Conservation (phyloP, 2,888 invertebrate genomes). For the Lycaena phlaeas region DNA sequence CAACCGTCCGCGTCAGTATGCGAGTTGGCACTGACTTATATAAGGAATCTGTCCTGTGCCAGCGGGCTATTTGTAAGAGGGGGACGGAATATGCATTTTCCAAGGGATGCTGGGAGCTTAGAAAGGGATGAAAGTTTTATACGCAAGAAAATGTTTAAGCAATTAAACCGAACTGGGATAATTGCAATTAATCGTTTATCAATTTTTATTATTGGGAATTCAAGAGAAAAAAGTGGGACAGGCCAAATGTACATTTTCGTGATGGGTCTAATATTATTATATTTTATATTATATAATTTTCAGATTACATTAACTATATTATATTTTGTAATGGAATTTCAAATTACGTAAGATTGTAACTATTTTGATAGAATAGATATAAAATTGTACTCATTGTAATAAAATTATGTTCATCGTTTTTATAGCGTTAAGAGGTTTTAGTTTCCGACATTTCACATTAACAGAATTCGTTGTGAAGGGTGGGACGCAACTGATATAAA, state of each 20-base stretch:
- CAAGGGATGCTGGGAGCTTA: slow-evolving; percentile 46
- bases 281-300: too few species aligned
- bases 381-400: too few species aligned
- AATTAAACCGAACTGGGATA: slow-evolving; percentile 62
- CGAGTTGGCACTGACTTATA: slow-evolving; percentile 63
- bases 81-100: slow-evolving; percentile 44
- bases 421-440: too few species aligned
- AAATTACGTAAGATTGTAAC: too few species aligned
- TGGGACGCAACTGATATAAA: too few species aligned
- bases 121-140: slow-evolving; percentile 55
- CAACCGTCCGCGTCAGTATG: slow-evolving; percentile 31
- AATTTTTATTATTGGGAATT: slow-evolving; percentile 16
- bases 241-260: not conserved
- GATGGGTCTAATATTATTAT: too few species aligned
- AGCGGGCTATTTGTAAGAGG: slow-evolving; percentile 44
- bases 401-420: too few species aligned
- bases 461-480: too few species aligned
- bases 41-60: slow-evolving; percentile 62
- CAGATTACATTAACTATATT: too few species aligned
- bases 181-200: slow-evolving; percentile 23
- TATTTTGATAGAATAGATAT: too few species aligned
- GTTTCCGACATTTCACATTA: too few species aligned
- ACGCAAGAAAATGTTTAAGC: slow-evolving; percentile 57
- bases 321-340: too few species aligned
- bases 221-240: not conserved